Base-by-base conservation (phyloP, 92 coral and sea anemone species). In the Galaxea fascicularis region DNA sequence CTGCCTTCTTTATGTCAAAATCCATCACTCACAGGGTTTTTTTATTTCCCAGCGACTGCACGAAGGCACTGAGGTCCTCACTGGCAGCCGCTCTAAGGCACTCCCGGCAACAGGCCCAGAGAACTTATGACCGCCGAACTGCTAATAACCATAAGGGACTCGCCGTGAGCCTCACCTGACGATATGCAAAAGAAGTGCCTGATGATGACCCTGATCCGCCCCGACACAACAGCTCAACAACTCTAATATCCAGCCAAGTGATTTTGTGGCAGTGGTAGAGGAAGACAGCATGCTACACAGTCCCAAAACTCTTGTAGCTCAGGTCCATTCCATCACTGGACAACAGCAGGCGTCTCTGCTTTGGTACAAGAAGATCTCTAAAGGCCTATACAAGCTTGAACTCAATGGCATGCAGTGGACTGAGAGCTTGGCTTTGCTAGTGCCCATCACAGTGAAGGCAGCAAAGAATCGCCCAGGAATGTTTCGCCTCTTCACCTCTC, bases 341-440 rank as follows among this genome's bases (percentile, higher is more conserved):
- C 51, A 30, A 17, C 15, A 16, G 11, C 66, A 76, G 47, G 80
- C 18, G 20, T 29, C 0, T 4, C 69, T 58, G 49, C 68, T 76
- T 53, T 76, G 80, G 80, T 56, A 76, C 80, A 76, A 21, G 27
- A 10, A 51, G 7, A 11, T 11, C 1, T 58, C 35, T 21, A 14
- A 27, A 14, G 18, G 29, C 0, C 3, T 45, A 0, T 72, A 72
- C 59, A 7, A 0, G 30, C 77, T 72, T 4, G 20, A 72, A 8
- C 18, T 72, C 17, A 39, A 72, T 18, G 77, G 77, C 17, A 11
- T 9, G 10, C 77, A 51, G 18, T 72, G 77, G 77, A 4, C 47
- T 4, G 77, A 72, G 17, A 10, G 16, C 9, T 1, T 8, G 0
- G 31, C 45, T 20, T 8, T 18, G 29, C 60, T 46, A 7, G 59